A percentile compares a stretch with the other conserved stretches of the same genome.
Evolutionary conservation across 2,888 invertebrate genomes (phyloP).

Genomic region (Eupeodes luniger): DNA sequence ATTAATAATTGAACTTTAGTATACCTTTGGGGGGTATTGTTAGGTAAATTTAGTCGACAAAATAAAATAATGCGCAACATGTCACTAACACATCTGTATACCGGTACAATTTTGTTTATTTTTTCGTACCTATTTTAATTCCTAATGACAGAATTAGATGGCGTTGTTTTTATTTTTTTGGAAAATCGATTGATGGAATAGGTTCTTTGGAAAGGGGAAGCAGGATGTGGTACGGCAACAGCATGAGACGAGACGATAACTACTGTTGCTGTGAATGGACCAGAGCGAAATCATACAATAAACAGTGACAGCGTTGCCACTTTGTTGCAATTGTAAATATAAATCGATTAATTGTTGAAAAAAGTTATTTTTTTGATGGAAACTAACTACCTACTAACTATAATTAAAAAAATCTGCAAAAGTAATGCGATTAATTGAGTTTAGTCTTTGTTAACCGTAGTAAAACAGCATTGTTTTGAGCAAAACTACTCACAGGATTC

Average conservation of each 20-base stretch:
- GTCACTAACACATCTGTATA: constrained; percentile 52
- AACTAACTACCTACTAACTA: too few species aligned
- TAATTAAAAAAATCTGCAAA: too few species aligned
- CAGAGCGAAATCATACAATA: constrained; percentile 38
- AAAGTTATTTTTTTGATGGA: neutral
- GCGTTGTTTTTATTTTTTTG: constrained; percentile 3
- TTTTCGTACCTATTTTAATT: constrained; percentile 33
- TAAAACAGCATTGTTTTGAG: too few species aligned
- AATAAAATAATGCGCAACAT: constrained; percentile 60
- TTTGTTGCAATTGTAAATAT: neutral
- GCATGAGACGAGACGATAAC: too few species aligned
- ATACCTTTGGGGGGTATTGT: too few species aligned
- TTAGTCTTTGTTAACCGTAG: too few species aligned
- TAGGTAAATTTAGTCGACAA: neutral
- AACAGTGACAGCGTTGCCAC: neutral
- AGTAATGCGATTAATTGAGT: too few species aligned
- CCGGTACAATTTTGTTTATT: constrained; percentile 69
- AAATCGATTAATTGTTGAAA: neutral
- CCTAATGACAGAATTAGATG: neutral
- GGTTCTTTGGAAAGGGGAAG: neutral
- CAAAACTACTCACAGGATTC: too few species aligned
- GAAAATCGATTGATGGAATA: neutral
- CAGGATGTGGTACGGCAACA: neutral
- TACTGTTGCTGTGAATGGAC: constrained; percentile 50
- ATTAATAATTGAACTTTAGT: neutral